Base-by-base conservation (phyloP, 2,113 vertebrate species). In the Plestiodon gilberti region DNA sequence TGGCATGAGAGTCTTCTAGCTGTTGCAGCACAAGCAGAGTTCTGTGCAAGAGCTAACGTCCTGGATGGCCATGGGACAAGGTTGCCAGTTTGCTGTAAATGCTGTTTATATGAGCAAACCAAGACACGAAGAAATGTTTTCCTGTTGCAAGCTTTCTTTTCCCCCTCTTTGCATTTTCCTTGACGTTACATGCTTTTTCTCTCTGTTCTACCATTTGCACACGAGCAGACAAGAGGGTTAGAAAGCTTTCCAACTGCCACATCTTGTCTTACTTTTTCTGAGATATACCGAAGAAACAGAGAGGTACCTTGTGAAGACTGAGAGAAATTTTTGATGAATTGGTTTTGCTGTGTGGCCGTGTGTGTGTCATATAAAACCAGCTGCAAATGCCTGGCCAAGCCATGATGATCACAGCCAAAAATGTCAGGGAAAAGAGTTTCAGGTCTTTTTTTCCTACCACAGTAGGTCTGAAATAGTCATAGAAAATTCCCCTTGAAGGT, bases 401-500 rank as follows among this genome's bases (percentile, higher is more conserved):
- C 75, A 69, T 38, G 48, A 40, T 78, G 43, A 78, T 78, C 83
- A 78, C 43, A 79, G 65, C 76, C 77, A 86, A 86, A 85, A 79
- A 71, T 79, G 69, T 75, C 85, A 86, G 80, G 40, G 85, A 86
- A 57, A 86, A 86, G 57, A 18, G 40, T 86, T 73, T 80, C 69
- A 62, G 55, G 17, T 17, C 10, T 35, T 33, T 43, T n/a, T 59
- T n/a, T 33, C n/a, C 69, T 81, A 64, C 85, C 78, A 55, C 70
- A 75, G 78, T 30, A 18, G 18, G 78, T 81, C 59, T 86, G 78
- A 86, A 86, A 86, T 81, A 86, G 85, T 86, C 69, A 55, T 75
- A 86, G 78, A 81, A 86, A 81, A 86, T 52, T 74, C 61, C 76
- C 74, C 57, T 64, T 86, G 78, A 81, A 74, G n/a, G 69, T 74